These are phyloP conservation scores for Exaiptasia diaphana DNA, from an alignment of 64 coral and sea anemone genomes.

Conservation along the genomic window DNA sequence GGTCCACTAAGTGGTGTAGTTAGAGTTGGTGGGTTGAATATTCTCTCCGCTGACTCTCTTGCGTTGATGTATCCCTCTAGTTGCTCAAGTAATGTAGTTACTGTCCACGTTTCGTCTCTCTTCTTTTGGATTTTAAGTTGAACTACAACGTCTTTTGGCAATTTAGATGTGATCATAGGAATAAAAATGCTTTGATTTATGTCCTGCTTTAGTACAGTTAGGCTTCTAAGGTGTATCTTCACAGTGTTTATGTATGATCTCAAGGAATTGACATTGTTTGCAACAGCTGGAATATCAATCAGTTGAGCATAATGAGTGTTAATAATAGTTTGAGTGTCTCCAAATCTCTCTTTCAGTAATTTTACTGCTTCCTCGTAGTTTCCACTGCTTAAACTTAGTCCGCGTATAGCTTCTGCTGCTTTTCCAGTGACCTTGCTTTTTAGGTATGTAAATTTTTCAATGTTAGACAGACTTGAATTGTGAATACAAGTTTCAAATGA, in stretches of 20 bases:
- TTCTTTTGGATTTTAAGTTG: constrained; percentile 13
- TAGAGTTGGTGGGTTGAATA: not conserved
- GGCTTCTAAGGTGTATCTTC: not conserved
- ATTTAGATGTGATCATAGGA: not conserved
- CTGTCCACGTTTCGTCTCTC: not conserved
- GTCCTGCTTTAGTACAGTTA: not conserved
- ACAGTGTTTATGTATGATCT: not conserved
- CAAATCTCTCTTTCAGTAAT: constrained; percentile 17
- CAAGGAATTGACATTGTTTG: not conserved
- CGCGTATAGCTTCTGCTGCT: constrained; percentile 5
- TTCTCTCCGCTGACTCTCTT: not conserved
- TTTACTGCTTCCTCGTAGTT: constrained; percentile 29
- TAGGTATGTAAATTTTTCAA: constrained; percentile 29
- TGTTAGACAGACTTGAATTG: not conserved
- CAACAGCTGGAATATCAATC: not conserved
- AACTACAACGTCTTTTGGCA: constrained; percentile 26
- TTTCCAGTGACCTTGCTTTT: constrained; percentile 1
- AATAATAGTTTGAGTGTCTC: not conserved
- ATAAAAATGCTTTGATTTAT: not conserved
- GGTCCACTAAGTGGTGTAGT: not conserved
- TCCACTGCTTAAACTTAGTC: not conserved
- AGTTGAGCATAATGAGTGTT: constrained; percentile 29
- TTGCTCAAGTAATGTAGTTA: not conserved
- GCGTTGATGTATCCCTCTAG: not conserved
- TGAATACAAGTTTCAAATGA: not conserved